Percentiles rank a stretch among this genome's conserved stretches.
These are phyloP conservation scores for Branchipolynoe longqiensis DNA, from an alignment of 2,888 invertebrate species.

Conservation along the genomic window DNA sequence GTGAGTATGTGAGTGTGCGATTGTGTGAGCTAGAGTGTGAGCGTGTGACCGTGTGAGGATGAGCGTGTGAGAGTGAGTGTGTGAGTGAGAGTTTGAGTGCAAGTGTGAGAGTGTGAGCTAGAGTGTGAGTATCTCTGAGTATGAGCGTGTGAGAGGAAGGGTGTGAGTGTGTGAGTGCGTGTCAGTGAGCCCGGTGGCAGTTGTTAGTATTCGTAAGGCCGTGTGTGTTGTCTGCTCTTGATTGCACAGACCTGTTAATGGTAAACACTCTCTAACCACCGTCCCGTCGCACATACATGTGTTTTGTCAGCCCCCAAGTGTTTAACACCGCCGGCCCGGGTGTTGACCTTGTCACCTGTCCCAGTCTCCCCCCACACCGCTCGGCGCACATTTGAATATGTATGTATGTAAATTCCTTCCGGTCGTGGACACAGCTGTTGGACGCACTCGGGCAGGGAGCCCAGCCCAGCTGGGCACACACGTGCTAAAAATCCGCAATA, in stretches of 20 bases:
- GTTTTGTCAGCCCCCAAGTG: background rate
- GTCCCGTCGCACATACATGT: conserved; percentile 47
- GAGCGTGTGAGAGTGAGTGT: background rate
- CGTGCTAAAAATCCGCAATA: too few species aligned
- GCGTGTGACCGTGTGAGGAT: too few species aligned
- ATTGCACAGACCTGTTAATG: conserved; percentile 46
- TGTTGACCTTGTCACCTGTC: conserved; percentile 49
- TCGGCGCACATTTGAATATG: conserved; percentile 34
- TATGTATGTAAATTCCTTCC: background rate
- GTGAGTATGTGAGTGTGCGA: too few species aligned
- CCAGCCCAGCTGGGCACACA: conserved; percentile 18
- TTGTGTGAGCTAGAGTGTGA: background rate
- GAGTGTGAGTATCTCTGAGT: too few species aligned
- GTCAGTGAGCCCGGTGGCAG: background rate
- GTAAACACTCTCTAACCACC: conserved; percentile 47
- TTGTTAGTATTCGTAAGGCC: background rate
- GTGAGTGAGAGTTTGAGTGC: too few species aligned
- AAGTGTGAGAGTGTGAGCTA: background rate
- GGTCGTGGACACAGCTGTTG: conserved; percentile 40
- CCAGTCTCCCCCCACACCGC: conserved; percentile 21
- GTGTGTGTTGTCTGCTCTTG: too few species aligned
- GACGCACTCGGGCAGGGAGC: background rate
- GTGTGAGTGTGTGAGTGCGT: background rate
- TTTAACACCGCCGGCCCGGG: background rate
- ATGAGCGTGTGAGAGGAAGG: too few species aligned